Conservation (phyloP, 2,797 vertebrate species). For the Adelosebastes latens region DNA sequence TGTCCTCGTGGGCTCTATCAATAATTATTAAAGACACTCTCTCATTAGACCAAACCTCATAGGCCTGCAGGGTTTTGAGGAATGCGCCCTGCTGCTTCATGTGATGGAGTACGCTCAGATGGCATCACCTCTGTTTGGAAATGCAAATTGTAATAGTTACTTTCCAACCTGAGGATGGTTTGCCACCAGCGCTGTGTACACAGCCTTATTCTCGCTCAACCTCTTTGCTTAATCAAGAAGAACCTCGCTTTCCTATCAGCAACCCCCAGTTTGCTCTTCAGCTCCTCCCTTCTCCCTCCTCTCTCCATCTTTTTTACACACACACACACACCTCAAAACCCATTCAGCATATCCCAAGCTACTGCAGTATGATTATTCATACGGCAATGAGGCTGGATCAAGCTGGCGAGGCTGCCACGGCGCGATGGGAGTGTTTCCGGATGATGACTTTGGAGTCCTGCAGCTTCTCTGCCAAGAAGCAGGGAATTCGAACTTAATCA, state of each 20-base stretch:
- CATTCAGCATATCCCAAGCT: slow-evolving; percentile 48
- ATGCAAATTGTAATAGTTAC: slow-evolving; percentile 71
- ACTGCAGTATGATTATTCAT: slow-evolving; percentile 70
- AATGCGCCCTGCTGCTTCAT: slow-evolving; percentile 47
- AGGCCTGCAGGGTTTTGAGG: slow-evolving; percentile 56
- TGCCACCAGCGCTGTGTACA: slow-evolving; percentile 49
- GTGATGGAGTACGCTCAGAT: slow-evolving; percentile 61
- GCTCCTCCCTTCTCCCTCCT: slow-evolving; percentile 18
- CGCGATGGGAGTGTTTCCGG: slow-evolving; percentile 60
- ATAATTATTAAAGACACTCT: slow-evolving; percentile 77
- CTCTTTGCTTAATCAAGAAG: slow-evolving; percentile 70
- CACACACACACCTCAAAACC: slow-evolving; percentile 10
- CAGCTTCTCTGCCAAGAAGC: slow-evolving; percentile 57
- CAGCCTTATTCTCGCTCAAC: slow-evolving; percentile 50
- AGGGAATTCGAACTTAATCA: slow-evolving; percentile 74
- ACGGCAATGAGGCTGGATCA: slow-evolving; percentile 50
- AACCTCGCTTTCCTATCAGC: slow-evolving; percentile 44
- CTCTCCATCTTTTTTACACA: slow-evolving; percentile 6
- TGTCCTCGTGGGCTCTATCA: slow-evolving; percentile 73
- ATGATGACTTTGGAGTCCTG: slow-evolving; percentile 69
- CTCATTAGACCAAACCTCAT: slow-evolving; percentile 72
- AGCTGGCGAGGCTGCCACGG: slow-evolving; percentile 52
- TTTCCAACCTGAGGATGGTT: slow-evolving; percentile 53
- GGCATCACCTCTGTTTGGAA: slow-evolving; percentile 64
- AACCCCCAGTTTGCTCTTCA: slow-evolving; percentile 40